Base-by-base conservation (phyloP, 2,113 vertebrate species). In the Hydrochoerus hydrochaeris region DNA sequence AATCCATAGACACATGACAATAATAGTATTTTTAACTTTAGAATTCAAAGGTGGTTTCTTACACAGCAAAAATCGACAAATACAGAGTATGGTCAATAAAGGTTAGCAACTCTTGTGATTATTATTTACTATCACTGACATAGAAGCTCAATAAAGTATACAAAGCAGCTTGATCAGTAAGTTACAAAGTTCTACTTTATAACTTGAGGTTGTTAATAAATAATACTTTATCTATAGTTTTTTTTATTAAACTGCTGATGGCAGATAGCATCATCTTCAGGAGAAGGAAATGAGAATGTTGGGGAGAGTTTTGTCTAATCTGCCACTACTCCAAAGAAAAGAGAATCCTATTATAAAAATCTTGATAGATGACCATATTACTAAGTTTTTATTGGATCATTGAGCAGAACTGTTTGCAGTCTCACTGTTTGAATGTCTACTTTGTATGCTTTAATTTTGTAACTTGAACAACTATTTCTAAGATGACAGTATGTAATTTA, bases 331-430 rank as follows among this genome's bases (percentile, higher is more conserved):
- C 54, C 58, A 85, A 95, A 95, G 85, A 96, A 96, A 97, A 95
- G 54, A 94, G 54, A 94, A 95, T 85, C 91, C 63, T 96, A 49
- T 95, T 90, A 95, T 90, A 98, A 96, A 94, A 94, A 80, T 87
- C 73, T 95, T 90, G 92, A n/a, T n/a, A n/a, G n/a, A n/a, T n/a
- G n/a, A n/a, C n/a, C n/a, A n/a, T n/a, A n/a, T n/a, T n/a, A n/a
- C n/a, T n/a, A n/a, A n/a, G n/a, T n/a, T n/a, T n/a, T n/a, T n/a
- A n/a, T n/a, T n/a, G n/a, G n/a, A n/a, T n/a, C n/a, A n/a, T n/a
- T n/a, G n/a, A n/a, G n/a, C n/a, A n/a, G n/a, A n/a, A n/a, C n/a
- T n/a, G n/a, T n/a, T n/a, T n/a, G n/a, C n/a, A n/a, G n/a, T n/a
- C n/a, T n/a, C n/a, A n/a, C n/a, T n/a, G n/a, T n/a, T n/a, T n/a